phyloP scores from a whole-genome alignment of 2,113 vertebrate species.

The Centropus unirufus region DNA sequence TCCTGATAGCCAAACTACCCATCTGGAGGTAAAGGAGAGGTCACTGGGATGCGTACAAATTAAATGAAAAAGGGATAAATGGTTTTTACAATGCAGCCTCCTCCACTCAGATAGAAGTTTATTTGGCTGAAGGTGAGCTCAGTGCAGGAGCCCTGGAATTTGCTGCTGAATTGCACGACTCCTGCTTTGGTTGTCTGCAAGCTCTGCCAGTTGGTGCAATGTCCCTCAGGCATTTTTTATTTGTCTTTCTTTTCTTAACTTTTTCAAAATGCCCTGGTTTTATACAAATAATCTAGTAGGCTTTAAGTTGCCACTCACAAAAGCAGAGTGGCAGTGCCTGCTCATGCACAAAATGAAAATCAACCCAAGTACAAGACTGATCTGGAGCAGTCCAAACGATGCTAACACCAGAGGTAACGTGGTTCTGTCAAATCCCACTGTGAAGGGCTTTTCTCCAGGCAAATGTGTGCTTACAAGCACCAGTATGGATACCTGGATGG shows the following conservation, averaged over 20 bases:
- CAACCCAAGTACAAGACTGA: background rate
- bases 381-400: background rate
- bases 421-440: background rate
- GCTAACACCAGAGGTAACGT: background rate
- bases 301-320: accelerated
- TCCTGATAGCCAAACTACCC: background rate
- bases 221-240: background rate
- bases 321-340: background rate
- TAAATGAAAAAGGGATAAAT: background rate
- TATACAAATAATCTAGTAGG: background rate
- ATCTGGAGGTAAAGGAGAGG: background rate
- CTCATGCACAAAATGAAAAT: background rate
- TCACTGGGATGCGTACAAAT: background rate
- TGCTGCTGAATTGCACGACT: background rate
- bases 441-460: background rate
- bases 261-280: background rate
- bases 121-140: background rate
- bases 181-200: background rate
- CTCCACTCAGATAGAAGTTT: background rate
- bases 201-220: background rate
- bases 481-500: background rate
- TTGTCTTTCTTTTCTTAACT: background rate
- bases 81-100: background rate
- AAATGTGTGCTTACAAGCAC: background rate
- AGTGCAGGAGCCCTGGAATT: background rate